phyloP scores from a whole-genome alignment of 2,888 invertebrate genomes.

The Zeuzera pyrina region DNA sequence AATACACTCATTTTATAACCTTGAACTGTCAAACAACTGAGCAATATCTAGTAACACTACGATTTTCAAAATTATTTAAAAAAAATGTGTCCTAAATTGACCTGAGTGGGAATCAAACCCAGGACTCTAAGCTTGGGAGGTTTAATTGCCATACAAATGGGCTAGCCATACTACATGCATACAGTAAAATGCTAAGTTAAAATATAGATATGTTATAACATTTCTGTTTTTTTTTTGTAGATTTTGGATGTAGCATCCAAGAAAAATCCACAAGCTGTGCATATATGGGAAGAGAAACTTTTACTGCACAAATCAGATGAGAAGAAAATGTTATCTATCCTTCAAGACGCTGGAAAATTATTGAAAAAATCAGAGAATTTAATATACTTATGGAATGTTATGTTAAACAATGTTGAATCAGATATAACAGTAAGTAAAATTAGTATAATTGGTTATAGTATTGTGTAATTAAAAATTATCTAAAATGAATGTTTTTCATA shows the following conservation, averaged over 20 bases:
- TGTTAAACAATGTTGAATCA: slow-evolving; percentile 43
- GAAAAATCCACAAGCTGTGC: slow-evolving; percentile 33
- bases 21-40: too few relatives aligned
- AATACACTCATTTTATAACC: too few relatives aligned
- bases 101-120: too few relatives aligned
- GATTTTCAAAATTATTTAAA: too few relatives aligned
- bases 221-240: slow-evolving; percentile 35
- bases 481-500: background rate
- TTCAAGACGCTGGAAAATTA: slow-evolving; percentile 44
- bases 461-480: background rate
- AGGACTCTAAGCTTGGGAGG: too few relatives aligned
- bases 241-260: slow-evolving; percentile 39
- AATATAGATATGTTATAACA: too few relatives aligned
- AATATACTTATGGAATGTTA: slow-evolving; percentile 42
- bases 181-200: too few relatives aligned
- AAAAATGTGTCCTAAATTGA: too few relatives aligned
- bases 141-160: too few relatives aligned
- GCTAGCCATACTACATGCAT: too few relatives aligned
- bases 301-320: slow-evolving; percentile 41
- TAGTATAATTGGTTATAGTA: background rate
- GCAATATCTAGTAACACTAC: too few relatives aligned
- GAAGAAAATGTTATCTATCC: slow-evolving; percentile 36
- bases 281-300: slow-evolving; percentile 52
- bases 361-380: slow-evolving; percentile 39
- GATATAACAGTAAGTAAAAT: slow-evolving; percentile 36